phyloP scores from a whole-genome alignment of 1,140 invertebrate genomes.

The Formica exsecta region DNA sequence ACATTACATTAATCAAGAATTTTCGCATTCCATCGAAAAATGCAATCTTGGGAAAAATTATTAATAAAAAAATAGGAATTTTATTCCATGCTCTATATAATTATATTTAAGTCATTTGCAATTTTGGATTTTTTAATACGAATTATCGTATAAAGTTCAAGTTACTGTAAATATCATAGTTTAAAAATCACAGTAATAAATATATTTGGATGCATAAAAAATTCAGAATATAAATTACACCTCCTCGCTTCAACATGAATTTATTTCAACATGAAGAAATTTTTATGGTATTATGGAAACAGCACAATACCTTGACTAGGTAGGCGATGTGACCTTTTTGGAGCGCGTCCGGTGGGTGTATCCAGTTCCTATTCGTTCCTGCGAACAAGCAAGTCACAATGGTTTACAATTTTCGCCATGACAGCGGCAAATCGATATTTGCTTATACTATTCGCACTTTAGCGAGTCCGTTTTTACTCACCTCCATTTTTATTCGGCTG shows the following conservation, averaged over 20 bases:
- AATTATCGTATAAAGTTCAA: no score
- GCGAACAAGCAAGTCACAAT: conserved; percentile 74
- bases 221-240: neutral
- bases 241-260: neutral
- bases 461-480: neutral
- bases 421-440: conserved; percentile 1
- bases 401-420: conserved; percentile 39
- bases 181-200: no score
- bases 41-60: neutral
- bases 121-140: neutral
- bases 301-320: conserved; percentile 95
- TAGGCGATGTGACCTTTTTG: conserved; percentile 98
- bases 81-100: neutral
- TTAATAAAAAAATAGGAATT: neutral
- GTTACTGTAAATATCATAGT: no score
- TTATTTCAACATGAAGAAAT: neutral
- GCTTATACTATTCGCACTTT: conserved; percentile 1
- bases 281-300: neutral
- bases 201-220: neutral
- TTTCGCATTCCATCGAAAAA: neutral
- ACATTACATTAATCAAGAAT: neutral
- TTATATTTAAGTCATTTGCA: neutral
- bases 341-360: conserved; percentile 97
- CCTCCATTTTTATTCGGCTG: conserved; percentile 84
- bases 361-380: conserved; percentile 92